These are phyloP conservation scores for Nasonia oneida DNA, from an alignment of 2,888 invertebrate genomes.

Conservation along the genomic window DNA sequence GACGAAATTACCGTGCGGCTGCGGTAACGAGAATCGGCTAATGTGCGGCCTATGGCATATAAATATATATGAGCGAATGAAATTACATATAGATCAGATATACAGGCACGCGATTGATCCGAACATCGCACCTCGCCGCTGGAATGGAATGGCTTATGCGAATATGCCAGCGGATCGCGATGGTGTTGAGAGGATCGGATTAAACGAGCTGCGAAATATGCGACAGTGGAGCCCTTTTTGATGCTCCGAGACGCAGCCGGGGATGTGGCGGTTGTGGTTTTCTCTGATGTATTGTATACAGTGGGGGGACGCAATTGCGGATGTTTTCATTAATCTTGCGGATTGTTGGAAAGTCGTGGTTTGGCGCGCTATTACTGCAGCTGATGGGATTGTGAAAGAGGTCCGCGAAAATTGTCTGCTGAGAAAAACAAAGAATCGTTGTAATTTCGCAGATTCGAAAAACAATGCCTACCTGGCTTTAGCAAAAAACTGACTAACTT, in stretches of 20 bases:
- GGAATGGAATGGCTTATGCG: not conserved
- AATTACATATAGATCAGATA: not conserved
- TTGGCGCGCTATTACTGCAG: not conserved
- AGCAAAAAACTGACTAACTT: not conserved
- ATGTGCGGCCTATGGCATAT: not conserved
- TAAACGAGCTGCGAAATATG: not conserved
- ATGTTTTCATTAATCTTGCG: conserved; percentile 5
- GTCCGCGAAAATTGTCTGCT: too few relatives aligned
- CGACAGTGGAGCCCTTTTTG: not conserved
- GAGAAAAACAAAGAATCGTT: not conserved
- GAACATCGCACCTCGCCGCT: not conserved
- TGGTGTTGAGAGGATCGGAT: not conserved
- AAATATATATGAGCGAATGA: conserved; percentile 5
- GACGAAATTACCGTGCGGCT: not conserved
- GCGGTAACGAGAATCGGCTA: conserved; percentile 2
- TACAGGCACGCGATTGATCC: not conserved
- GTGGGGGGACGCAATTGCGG: not conserved
- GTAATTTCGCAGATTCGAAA: not conserved
- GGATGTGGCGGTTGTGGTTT: conserved; percentile 4
- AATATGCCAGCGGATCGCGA: not conserved
- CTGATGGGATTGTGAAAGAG: too few relatives aligned
- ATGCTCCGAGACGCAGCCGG: not conserved
- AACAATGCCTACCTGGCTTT: not conserved
- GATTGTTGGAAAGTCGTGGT: conserved; percentile 1
- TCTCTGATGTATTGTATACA: not conserved